Conservation (phyloP, 2,113 vertebrate species). For the Laticauda colubrina region DNA sequence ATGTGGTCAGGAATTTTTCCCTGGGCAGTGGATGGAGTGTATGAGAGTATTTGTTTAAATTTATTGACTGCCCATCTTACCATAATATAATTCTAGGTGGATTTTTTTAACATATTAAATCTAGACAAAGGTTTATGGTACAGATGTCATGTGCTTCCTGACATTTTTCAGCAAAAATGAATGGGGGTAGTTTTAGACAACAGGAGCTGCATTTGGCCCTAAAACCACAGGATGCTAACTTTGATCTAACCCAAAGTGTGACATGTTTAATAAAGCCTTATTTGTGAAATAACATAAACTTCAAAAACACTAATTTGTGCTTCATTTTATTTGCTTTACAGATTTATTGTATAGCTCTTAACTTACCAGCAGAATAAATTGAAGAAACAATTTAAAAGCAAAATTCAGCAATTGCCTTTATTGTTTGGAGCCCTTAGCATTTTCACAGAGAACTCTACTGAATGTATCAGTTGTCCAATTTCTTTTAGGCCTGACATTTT, state of each 20-base stretch:
- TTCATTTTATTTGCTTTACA: background rate
- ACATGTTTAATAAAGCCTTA: background rate
- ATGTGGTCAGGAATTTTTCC: background rate
- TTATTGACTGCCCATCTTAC: background rate
- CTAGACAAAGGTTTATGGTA: background rate
- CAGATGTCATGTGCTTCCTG: background rate
- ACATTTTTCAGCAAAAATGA: background rate
- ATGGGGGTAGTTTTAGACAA: background rate
- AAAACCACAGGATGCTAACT: background rate
- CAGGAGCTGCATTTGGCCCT: background rate
- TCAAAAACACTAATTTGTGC: background rate
- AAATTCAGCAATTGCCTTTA: background rate
- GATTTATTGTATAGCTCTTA: background rate
- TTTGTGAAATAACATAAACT: background rate
- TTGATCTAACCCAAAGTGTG: background rate
- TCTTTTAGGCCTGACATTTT: constrained; percentile 43
- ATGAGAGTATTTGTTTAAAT: background rate
- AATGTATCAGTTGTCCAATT: constrained; percentile 30
- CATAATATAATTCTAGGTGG: background rate
- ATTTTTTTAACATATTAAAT: background rate
- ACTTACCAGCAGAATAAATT: background rate
- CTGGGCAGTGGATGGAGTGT: background rate
- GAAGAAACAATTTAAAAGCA: background rate
- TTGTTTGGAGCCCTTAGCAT: background rate
- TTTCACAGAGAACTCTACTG: constrained; percentile 13